Evolutionary conservation across 2,113 vertebrate species (phyloP).

Genomic region (Oophaga pumilio): DNA sequence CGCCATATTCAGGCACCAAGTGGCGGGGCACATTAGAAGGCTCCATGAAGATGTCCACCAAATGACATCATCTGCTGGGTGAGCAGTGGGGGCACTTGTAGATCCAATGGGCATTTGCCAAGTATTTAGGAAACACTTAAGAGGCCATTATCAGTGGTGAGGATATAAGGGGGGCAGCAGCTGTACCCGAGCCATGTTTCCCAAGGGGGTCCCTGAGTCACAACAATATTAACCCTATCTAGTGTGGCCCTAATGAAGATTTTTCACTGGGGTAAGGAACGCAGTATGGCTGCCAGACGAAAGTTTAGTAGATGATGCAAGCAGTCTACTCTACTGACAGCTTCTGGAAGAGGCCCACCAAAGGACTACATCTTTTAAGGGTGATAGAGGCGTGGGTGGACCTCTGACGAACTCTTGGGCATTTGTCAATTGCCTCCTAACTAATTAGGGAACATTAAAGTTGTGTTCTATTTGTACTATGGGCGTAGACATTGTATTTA

Average conservation of each 20-base stretch:
- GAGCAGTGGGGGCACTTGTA: background rate
- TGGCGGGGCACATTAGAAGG: background rate
- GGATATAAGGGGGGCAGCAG: background rate
- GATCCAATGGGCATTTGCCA: background rate
- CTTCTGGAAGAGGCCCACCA: background rate
- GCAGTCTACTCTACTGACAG: background rate
- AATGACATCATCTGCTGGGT: background rate
- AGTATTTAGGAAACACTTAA: background rate
- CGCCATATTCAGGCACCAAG: no score
- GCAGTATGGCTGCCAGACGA: background rate
- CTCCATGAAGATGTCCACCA: background rate
- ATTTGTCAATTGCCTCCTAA: background rate
- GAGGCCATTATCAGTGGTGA: no score
- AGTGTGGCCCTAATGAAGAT: no score
- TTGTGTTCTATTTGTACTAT: no score
- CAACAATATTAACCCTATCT: no score
- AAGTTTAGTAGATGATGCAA: no score
- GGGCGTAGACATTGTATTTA: no score
- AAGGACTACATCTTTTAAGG: background rate
- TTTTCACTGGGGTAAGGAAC: no score
- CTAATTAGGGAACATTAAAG: background rate
- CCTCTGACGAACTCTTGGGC: background rate
- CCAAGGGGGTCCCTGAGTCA: background rate
- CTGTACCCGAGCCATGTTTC: background rate
- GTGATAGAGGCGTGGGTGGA: background rate